Conservation (phyloP, 2,113 vertebrate species). For the Myiozetetes cayanensis region DNA sequence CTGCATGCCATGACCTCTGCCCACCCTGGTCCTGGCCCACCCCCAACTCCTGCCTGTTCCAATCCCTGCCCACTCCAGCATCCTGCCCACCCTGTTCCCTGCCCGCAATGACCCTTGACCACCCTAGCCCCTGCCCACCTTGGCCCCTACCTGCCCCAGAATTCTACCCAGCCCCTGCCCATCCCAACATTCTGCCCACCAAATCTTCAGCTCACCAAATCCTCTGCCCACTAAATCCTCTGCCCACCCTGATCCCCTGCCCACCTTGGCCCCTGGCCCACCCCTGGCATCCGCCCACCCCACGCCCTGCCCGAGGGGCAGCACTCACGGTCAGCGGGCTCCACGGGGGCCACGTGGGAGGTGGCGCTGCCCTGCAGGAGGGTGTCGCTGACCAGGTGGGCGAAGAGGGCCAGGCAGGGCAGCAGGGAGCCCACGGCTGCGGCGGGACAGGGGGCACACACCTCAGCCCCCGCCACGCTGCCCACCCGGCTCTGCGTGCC, state of each 20-base stretch:
- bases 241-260: no score
- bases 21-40: background rate
- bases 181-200: background rate
- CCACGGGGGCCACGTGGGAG: slow-evolving; percentile 86
- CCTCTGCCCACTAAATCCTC: background rate
- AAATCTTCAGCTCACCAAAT: background rate
- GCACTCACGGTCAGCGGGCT: slow-evolving; percentile 88
- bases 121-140: background rate
- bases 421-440: slow-evolving; percentile 82
- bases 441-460: fast-evolving
- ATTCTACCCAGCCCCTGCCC: background rate
- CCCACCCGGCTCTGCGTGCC: fast-evolving
- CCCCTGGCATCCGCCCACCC: background rate
- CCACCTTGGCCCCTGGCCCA: no score
- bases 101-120: no score
- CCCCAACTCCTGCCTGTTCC: background rate
- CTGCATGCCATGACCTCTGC: background rate
- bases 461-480: fast-evolving
- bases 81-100: background rate
- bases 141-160: background rate
- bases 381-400: slow-evolving; percentile 88
- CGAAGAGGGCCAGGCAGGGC: slow-evolving; percentile 82
- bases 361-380: slow-evolving; percentile 88
- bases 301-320: background rate
- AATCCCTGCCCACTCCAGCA: background rate